These are phyloP conservation scores for Zapornia atra DNA, from an alignment of 2,113 vertebrate genomes.

Conservation along the genomic window DNA sequence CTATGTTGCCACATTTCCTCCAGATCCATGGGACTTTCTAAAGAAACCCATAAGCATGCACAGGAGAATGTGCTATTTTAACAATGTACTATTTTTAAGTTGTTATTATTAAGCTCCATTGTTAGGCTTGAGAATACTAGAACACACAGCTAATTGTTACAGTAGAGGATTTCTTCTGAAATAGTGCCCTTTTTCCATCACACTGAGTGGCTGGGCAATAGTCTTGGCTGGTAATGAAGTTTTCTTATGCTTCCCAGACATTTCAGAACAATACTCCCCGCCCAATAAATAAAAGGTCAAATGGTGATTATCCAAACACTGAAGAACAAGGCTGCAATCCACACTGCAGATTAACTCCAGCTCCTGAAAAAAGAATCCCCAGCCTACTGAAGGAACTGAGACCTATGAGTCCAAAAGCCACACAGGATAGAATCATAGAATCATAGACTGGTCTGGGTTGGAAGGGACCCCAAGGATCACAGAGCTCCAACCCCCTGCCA, in stretches of 20 bases:
- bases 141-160: not conserved
- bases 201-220: not conserved
- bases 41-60: not conserved
- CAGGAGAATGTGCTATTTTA: not conserved
- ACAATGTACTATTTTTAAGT: not conserved
- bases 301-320: not conserved
- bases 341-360: not conserved
- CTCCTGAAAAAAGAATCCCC: not conserved
- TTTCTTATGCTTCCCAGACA: not conserved
- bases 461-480: too few relatives aligned
- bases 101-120: not conserved
- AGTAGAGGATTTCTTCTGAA: not conserved
- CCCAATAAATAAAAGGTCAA: too few relatives aligned
- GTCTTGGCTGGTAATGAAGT: not conserved
- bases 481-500: too few relatives aligned
- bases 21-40: not conserved
- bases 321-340: not conserved
- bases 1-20: not conserved
- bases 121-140: not conserved
- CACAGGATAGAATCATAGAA: too few relatives aligned
- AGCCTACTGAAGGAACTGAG: not conserved
- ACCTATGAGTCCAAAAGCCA: too few relatives aligned
- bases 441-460: too few relatives aligned
- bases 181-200: not conserved
- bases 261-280: not conserved